phyloP scores from a whole-genome alignment of 2,888 invertebrate genomes.

The Cheilosia urbana region DNA sequence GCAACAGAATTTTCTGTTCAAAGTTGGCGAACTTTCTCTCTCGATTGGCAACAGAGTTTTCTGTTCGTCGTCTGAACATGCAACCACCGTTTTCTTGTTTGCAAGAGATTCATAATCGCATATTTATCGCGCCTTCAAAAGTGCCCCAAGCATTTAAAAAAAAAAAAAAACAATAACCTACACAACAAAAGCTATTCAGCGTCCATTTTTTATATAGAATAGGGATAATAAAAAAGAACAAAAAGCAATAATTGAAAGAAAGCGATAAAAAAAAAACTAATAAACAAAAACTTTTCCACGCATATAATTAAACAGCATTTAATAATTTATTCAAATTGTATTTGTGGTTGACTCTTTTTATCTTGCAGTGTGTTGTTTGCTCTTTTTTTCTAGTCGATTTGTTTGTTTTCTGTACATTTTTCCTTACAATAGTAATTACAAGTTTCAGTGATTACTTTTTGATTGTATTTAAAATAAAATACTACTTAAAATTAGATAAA shows the following conservation, averaged over 20 bases:
- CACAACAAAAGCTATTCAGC: too few relatives aligned
- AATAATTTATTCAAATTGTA: conserved; percentile 70
- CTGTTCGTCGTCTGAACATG: too few relatives aligned
- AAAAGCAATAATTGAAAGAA: not conserved
- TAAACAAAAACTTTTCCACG: conserved; percentile 1
- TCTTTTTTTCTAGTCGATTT: conserved; percentile 12
- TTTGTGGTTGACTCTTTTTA: conserved; percentile 54
- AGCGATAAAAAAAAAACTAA: not conserved
- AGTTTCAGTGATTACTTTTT: conserved; percentile 12
- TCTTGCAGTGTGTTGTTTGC: conserved; percentile 39
- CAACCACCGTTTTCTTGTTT: too few relatives aligned
- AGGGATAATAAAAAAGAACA: not conserved
- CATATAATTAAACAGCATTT: conserved; percentile 62
- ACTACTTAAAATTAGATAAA: conserved; percentile 58
- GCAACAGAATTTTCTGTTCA: too few relatives aligned
- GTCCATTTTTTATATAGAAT: too few relatives aligned
- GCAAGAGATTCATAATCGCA: too few relatives aligned
- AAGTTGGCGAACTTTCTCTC: too few relatives aligned
- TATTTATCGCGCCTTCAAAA: too few relatives aligned
- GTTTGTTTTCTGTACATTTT: conserved; percentile 49
- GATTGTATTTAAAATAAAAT: conserved; percentile 53
- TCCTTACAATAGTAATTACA: conserved; percentile 43
- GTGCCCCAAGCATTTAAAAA: too few relatives aligned
- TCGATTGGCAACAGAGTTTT: too few relatives aligned
- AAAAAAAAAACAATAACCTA: too few relatives aligned